Evolutionary conservation across 2,888 invertebrate genomes (phyloP), one percentile per base, ranked within the genome.

Genomic region (Baccha elongata): DNA sequence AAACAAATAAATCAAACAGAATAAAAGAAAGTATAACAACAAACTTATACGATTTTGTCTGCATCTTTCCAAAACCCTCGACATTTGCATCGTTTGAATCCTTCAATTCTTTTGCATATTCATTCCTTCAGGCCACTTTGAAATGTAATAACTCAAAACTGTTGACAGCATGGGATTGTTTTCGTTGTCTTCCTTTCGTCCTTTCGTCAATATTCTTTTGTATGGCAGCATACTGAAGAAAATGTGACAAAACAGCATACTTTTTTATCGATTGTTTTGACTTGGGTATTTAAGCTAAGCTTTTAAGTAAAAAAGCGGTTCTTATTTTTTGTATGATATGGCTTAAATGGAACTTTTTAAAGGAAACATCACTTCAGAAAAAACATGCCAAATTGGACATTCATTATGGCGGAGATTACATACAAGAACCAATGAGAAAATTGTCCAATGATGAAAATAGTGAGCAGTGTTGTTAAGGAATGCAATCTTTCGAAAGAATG

Each of bases 141-240:
- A 80, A 74, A 80, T 80, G 80, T 80, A 80, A 80, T 80, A 80
- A 80, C 80, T 80, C 80, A 80, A 74, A 80, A 80, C 48, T 64
- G 64, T 73, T 74, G 80, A 80, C 80, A 74, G 80, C 74, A 53
- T 64, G 42, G 80, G 35, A 64, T 58, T 69, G 74, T 69, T 68
- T 35, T 53, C 52, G 50, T 65, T 32, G 35, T 5, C 35, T 46
- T 60, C 29, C 48, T 68, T 52, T 46, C 55, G 40, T 67, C 17
- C 15, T 35, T 60, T 71, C 35, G 32, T 55, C 55, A 65, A 58
- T 71, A 60, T 26, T 10, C 10, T 26, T 26, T 50, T 0, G 8
- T 15, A 15, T 10, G 5, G 26, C 15, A 15, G 15, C 0, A 26
- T 26, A 15, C 8, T 10, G 13, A 23, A 10, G 5, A 26, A 26